phyloP scores from a whole-genome alignment of 2,888 invertebrate genomes.

The Gisinianus flammeolus region DNA sequence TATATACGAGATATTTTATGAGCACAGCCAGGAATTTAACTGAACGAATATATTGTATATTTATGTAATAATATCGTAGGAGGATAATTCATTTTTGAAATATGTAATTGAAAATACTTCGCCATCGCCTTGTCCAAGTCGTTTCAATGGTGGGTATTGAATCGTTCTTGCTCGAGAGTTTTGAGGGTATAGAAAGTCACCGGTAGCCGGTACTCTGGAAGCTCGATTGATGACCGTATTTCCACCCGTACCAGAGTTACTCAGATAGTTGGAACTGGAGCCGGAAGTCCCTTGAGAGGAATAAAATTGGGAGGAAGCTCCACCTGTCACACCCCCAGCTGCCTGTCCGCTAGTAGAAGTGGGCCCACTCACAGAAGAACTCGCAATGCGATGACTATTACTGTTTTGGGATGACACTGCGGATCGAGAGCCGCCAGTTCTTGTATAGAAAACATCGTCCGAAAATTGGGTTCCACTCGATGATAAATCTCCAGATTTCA shows the following conservation, averaged over 20 bases:
- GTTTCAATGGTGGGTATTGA: constrained; percentile 55
- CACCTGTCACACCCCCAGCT: constrained; percentile 1
- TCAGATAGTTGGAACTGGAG: constrained; percentile 31
- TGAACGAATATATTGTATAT: too few relatives aligned
- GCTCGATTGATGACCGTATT: constrained; percentile 50
- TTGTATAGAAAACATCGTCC: constrained; percentile 50
- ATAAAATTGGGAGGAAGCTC: constrained; percentile 23
- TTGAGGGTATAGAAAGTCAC: constrained; percentile 47
- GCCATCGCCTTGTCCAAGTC: constrained; percentile 55
- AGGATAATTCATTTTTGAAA: too few relatives aligned
- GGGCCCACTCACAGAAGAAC: constrained; percentile 20
- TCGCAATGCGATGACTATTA: background rate
- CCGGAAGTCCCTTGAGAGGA: constrained; percentile 26
- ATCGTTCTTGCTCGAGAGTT: constrained; percentile 43
- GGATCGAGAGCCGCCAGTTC: constrained; percentile 34
- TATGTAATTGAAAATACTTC: constrained; percentile 52
- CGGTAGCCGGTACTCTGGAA: constrained; percentile 55
- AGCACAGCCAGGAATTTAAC: too few relatives aligned
- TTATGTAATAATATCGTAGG: background rate
- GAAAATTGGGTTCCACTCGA: constrained; percentile 54
- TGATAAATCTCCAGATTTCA: constrained; percentile 55
- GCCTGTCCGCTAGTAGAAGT: background rate
- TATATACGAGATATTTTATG: too few relatives aligned
- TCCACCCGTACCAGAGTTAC: constrained; percentile 26
- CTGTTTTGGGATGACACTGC: background rate